Evolutionary conservation across 2,888 invertebrate genomes (phyloP).

Genomic region (Campoplex nolae): DNA sequence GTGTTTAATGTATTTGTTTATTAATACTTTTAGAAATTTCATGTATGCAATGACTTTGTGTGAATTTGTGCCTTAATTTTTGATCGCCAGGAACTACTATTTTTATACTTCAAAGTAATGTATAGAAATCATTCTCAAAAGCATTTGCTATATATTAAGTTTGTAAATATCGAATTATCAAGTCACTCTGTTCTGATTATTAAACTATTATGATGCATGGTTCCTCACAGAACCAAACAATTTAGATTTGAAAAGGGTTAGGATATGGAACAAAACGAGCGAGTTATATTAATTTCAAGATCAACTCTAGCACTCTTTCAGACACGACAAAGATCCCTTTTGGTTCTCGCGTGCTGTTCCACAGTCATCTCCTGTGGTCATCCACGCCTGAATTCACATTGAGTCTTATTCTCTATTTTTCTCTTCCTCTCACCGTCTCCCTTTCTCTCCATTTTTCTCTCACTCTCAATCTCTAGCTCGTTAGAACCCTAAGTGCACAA

Average conservation of each 20-base stretch:
- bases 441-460: background rate
- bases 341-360: background rate
- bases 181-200: background rate
- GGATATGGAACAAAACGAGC: background rate
- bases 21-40: too few species aligned
- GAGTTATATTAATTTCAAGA: constrained; percentile 22
- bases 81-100: too few species aligned
- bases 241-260: background rate
- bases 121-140: background rate
- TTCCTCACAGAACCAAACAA: background rate
- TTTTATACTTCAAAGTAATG: background rate
- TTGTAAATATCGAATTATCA: background rate
- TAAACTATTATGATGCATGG: background rate
- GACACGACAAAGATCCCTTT: constrained; percentile 20
- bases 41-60: too few species aligned
- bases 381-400: constrained; percentile 26
- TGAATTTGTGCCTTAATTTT: too few species aligned
- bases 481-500: constrained; percentile 65
- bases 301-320: constrained; percentile 28
- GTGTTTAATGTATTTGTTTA: too few species aligned
- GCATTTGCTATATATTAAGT: background rate
- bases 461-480: constrained; percentile 39
- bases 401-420: constrained; percentile 5
- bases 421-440: background rate
- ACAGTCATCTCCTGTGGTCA: background rate